phyloP scores from a whole-genome alignment of 2,888 invertebrate genomes.

The Psococerastis gibbosa region DNA sequence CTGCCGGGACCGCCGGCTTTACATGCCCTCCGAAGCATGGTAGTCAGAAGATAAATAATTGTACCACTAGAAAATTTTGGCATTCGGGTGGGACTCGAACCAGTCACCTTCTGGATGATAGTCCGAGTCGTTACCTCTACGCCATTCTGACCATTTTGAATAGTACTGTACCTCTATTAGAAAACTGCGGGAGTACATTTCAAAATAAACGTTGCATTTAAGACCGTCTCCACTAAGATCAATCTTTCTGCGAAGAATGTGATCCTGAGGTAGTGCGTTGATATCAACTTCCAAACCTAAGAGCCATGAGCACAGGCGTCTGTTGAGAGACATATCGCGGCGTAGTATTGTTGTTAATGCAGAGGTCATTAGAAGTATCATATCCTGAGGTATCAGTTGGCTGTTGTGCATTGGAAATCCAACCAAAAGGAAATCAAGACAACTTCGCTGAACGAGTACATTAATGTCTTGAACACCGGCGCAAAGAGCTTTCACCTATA shows the following conservation, averaged over 20 bases:
- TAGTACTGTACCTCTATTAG: constrained; percentile 34
- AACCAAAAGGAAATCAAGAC: constrained; percentile 59
- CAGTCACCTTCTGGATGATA: too few species aligned
- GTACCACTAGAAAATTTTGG: too few species aligned
- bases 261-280: constrained; percentile 24
- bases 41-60: too few species aligned
- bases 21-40: too few species aligned
- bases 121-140: too few species aligned
- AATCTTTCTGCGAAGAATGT: constrained; percentile 22
- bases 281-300: constrained; percentile 49
- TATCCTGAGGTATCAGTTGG: constrained; percentile 44
- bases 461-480: constrained; percentile 60
- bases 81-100: too few species aligned
- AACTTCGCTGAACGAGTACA: constrained; percentile 67
- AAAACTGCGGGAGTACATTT: constrained; percentile 44
- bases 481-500: constrained; percentile 53
- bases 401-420: constrained; percentile 73
- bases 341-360: constrained; percentile 55
- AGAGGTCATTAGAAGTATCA: constrained; percentile 51
- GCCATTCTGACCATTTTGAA: too few species aligned
- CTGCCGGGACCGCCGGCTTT: too few species aligned
- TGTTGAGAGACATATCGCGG: constrained; percentile 77
- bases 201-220: constrained; percentile 35
- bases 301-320: constrained; percentile 69
- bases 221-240: constrained; percentile 23